These are phyloP conservation scores for Henricia sp. DNA, from an alignment of 53 echinoderm and acorn worm genomes.

Conservation along the genomic window DNA sequence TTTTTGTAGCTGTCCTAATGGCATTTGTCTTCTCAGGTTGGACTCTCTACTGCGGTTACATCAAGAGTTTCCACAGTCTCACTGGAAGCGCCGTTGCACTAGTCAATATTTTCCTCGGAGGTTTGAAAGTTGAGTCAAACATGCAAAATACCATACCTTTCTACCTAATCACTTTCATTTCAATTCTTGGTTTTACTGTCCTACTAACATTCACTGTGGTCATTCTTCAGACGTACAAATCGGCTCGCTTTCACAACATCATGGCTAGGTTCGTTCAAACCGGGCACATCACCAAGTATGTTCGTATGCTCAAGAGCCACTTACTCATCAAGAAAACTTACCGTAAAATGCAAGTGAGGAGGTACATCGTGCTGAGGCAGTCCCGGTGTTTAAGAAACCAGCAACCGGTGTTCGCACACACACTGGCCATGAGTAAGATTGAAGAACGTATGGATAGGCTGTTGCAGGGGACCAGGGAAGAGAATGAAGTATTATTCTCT, in stretches of 20 bases:
- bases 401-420: conserved; percentile 15
- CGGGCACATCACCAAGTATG: conserved; percentile 25
- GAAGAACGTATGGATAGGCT: conserved; percentile 39
- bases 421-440: conserved; percentile 13
- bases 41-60: conserved; percentile 45
- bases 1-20: conserved; percentile 28
- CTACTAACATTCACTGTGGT: conserved; percentile 37
- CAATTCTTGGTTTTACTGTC: conserved; percentile 31
- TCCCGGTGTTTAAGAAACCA: conserved; percentile 37
- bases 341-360: conserved; percentile 42
- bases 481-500: conserved; percentile 32
- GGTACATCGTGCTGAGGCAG: conserved; percentile 27
- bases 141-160: conserved; percentile 37
- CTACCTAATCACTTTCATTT: conserved; percentile 29
- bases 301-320: conserved; percentile 26
- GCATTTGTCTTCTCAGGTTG: conserved; percentile 59
- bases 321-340: conserved; percentile 21
- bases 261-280: conserved; percentile 31
- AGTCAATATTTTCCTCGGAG: conserved; percentile 47
- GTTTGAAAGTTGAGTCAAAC: conserved; percentile 36
- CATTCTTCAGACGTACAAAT: conserved; percentile 57
- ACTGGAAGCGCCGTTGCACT: conserved; percentile 13
- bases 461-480: conserved; percentile 11
- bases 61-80: conserved; percentile 33
- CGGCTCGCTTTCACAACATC: conserved; percentile 48